These are phyloP conservation scores for Mimachlamys varia DNA, from an alignment of 2,888 invertebrate genomes.

Conservation along the genomic window DNA sequence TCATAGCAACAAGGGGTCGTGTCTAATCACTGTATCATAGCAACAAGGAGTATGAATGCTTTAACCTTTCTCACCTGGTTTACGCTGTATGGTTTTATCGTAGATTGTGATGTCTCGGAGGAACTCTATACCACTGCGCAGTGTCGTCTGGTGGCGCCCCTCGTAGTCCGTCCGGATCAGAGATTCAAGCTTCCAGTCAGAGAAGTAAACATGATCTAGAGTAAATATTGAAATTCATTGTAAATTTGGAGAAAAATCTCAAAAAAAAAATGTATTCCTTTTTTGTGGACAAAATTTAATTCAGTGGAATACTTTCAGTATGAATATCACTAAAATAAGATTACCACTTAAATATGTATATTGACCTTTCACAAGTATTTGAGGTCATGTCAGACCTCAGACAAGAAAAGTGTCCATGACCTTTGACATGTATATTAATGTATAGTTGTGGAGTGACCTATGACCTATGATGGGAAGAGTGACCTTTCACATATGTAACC, in stretches of 20 bases:
- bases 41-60: no score
- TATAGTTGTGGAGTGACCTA: no score
- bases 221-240: not conserved
- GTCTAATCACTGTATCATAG: no score
- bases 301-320: no score
- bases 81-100: conserved; percentile 67
- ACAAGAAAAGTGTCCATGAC: not conserved
- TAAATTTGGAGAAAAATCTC: no score
- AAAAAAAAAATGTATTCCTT: not conserved
- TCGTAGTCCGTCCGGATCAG: conserved; percentile 88
- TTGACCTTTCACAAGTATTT: no score
- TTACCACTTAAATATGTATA: not conserved
- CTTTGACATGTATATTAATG: not conserved
- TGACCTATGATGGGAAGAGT: no score
- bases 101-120: conserved; percentile 70
- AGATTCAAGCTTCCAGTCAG: conserved; percentile 98
- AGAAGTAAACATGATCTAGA: conserved; percentile 95
- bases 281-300: no score
- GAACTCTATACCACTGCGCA: conserved; percentile 65
- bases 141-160: conserved; percentile 56
- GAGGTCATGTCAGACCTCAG: no score
- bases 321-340: no score
- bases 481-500: no score
- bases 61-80: conserved; percentile 59
- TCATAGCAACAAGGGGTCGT: no score